These are phyloP conservation scores for Enteromius thamalakanensis DNA, from an alignment of 2,797 vertebrate species.

Conservation along the genomic window DNA sequence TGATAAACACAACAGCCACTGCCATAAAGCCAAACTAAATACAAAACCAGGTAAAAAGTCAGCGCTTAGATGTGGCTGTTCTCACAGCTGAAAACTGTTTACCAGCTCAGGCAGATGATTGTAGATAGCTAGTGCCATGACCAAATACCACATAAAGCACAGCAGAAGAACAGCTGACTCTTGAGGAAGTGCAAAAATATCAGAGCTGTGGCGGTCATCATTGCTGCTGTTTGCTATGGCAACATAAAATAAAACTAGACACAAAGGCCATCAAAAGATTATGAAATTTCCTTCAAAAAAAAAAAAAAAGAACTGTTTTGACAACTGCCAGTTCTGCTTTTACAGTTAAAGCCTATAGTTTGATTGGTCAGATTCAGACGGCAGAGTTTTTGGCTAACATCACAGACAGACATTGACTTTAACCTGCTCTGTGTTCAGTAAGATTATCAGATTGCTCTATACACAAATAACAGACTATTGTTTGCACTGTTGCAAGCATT, in stretches of 20 bases:
- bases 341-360: not conserved
- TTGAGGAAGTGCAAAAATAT: slow-evolving; percentile 14
- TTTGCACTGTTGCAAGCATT: slow-evolving; percentile 20
- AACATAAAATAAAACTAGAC: slow-evolving; percentile 28
- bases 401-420: slow-evolving; percentile 17
- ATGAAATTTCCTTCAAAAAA: slow-evolving; percentile 27
- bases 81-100: not conserved
- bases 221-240: slow-evolving; percentile 27
- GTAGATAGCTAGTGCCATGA: not conserved
- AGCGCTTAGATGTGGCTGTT: not conserved
- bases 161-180: not conserved
- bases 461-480: slow-evolving; percentile 1
- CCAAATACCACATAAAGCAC: not conserved
- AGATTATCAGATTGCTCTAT: not conserved
- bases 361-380: not conserved
- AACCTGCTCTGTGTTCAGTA: slow-evolving; percentile 4
- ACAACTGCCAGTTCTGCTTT: not conserved
- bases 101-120: not conserved
- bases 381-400: not conserved
- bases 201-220: not conserved
- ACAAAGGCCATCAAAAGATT: slow-evolving; percentile 35
- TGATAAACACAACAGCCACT: not conserved
- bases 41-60: not conserved
- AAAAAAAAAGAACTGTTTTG: not conserved
- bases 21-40: not conserved